phyloP scores from a whole-genome alignment of 2,797 vertebrate species.

The Paramormyrops hopkinsi region DNA sequence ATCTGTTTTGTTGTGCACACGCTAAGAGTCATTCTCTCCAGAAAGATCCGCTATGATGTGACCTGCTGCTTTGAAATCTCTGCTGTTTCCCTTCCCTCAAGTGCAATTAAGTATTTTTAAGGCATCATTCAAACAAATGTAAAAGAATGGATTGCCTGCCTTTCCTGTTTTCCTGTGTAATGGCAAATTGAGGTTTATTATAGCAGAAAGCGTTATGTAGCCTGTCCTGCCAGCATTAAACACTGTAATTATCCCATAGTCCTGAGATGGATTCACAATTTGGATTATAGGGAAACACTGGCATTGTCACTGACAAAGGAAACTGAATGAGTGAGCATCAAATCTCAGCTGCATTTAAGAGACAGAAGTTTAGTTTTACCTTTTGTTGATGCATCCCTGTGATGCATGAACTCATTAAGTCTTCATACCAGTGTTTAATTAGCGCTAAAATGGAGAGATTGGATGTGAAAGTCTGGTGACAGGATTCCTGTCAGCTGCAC shows the following conservation, averaged over 20 bases:
- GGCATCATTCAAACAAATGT: not conserved
- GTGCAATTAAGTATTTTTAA: not conserved
- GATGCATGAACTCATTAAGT: not conserved
- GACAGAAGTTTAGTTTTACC: not conserved
- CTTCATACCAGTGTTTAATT: not conserved
- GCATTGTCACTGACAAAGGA: not conserved
- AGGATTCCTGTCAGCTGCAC: not conserved
- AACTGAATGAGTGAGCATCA: not conserved
- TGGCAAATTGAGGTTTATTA: constrained; percentile 5
- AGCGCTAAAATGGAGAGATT: not conserved
- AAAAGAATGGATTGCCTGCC: not conserved
- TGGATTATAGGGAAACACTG: not conserved
- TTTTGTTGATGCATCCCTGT: not conserved
- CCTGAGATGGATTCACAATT: not conserved
- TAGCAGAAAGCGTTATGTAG: not conserved
- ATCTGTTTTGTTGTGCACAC: not conserved
- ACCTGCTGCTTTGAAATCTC: constrained; percentile 5
- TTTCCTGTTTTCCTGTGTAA: constrained; percentile 2
- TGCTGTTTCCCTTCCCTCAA: not conserved
- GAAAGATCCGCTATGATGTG: not conserved
- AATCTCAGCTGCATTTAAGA: not conserved
- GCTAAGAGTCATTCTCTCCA: not conserved
- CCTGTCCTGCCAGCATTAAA: not conserved
- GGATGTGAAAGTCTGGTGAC: not conserved
- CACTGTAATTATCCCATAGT: constrained; percentile 2